Conservation (phyloP, 1,140 invertebrate genomes). For the Drosophila parabipectinata region DNA sequence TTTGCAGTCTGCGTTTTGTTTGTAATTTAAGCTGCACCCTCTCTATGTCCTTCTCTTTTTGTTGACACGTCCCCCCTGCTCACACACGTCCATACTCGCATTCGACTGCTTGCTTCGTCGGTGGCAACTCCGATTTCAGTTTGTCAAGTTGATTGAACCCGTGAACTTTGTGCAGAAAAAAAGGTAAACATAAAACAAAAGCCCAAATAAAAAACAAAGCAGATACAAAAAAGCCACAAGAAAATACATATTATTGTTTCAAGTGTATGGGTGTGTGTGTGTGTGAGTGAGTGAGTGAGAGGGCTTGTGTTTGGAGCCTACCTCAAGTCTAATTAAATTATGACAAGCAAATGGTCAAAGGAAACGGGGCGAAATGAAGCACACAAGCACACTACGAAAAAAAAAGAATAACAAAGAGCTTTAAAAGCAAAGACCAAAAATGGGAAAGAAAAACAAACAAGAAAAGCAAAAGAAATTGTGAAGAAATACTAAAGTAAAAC, state of each 20-base stretch:
- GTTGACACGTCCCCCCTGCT: background rate
- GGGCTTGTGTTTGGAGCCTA: constrained; percentile 32
- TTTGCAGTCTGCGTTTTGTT: constrained; percentile 22
- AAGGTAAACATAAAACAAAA: constrained; percentile 15
- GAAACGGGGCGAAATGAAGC: constrained; percentile 1
- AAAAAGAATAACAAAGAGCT: constrained; percentile 6
- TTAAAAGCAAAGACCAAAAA: background rate
- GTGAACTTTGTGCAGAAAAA: constrained; percentile 49
- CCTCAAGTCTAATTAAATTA: constrained; percentile 68
- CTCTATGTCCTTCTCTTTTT: constrained; percentile 1
- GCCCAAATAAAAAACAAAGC: constrained; percentile 17
- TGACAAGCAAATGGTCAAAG: constrained; percentile 33
- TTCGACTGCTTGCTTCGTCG: background rate
- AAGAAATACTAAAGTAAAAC: background rate
- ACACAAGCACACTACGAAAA: background rate
- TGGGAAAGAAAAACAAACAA: background rate
- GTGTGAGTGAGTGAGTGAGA: background rate
- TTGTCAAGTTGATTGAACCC: constrained; percentile 68
- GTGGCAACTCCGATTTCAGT: constrained; percentile 52
- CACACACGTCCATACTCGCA: background rate
- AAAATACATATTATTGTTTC: constrained; percentile 23
- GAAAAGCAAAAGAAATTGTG: background rate
- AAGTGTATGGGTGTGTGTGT: background rate
- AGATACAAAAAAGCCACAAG: background rate
- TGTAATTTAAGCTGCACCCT: constrained; percentile 45